Base-by-base conservation (phyloP, 2,113 vertebrate genomes). In the Anhinga anhinga region DNA sequence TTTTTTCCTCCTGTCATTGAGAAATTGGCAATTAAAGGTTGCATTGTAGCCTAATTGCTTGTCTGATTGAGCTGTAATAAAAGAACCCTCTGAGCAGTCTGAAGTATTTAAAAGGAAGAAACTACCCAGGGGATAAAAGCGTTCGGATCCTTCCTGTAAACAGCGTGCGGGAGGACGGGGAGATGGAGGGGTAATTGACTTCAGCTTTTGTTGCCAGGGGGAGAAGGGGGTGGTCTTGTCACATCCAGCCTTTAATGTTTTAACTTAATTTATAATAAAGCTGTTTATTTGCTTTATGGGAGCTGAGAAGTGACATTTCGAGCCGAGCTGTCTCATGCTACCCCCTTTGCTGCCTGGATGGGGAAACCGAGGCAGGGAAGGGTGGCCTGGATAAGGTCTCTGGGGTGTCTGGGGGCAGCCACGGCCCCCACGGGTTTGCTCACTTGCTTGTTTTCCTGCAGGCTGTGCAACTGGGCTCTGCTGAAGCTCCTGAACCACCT, bases 381-480 rank as follows among this genome's bases (percentile, higher is more conserved):
- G 27, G 27, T 7, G 13, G 11, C 38, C 26, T 11, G 61, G 17
- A 29, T 6, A 2, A 32, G 25, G 40, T 22, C 45, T 61, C 3
- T 2, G 29, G 17, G 32, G 16, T 7, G 5, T 3, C 7, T 9
- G 26, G 32, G 69, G 61, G 45, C 6, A 17, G 38, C 34, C 14
- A 2, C 0, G 0, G 19, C 8, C 47, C 10, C 2, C 0, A 5
- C 0, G 2, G n/a, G 2, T 9, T 6, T 20, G 7, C 55, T 88
- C n/a, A 32, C 19, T 5, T 14, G 4, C 8, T 32, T 0, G 4
- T 62, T 86, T 47, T 6, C n/a, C 52, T 0, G 0, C 95, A 98
- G 98, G 97, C 44, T 98, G 16, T 97, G 96, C 69, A 80, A 77
- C 91, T 98, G 98, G 98, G 82, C 40, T 3, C 81, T 98, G 36